Evolutionary conservation across 23 tunicate genomes (phyloP).

Genomic region (Trididemnum clinides): DNA sequence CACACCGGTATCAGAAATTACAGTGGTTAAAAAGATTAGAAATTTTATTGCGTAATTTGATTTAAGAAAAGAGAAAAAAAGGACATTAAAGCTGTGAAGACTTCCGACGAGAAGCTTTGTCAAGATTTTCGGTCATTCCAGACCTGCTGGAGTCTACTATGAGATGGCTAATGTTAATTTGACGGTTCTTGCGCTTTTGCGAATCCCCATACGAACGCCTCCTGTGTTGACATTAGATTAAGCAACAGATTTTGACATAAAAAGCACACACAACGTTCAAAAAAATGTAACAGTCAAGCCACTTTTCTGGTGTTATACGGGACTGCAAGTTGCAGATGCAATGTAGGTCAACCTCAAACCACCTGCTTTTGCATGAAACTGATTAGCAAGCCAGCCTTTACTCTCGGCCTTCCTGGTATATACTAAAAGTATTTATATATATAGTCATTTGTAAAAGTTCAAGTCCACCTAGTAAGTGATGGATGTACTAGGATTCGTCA

Average conservation of each 20-base stretch:
- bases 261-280: not conserved
- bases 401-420: no score
- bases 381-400: no score
- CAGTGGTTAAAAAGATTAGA: conserved; percentile 13
- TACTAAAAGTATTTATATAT: no score
- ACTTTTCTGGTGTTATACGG: not conserved
- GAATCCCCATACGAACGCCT: conserved; percentile 69
- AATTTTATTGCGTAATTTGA: not conserved
- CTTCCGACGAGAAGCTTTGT: conserved; percentile 89
- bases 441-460: no score
- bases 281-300: not conserved
- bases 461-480: no score
- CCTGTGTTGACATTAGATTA: conserved; percentile 22
- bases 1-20: not conserved
- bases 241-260: not conserved
- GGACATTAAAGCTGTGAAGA: conserved; percentile 67
- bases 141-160: not conserved
- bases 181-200: conserved; percentile 67
- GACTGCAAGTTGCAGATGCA: no score
- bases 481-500: no score
- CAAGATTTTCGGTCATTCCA: conserved; percentile 12
- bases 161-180: conserved; percentile 57
- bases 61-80: not conserved
- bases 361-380: no score
- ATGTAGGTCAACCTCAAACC: no score